A percentile compares a stretch with the other conserved stretches of the same genome.
Conservation (phyloP, 2,888 invertebrate species). For the Deilephila porcellus region DNA sequence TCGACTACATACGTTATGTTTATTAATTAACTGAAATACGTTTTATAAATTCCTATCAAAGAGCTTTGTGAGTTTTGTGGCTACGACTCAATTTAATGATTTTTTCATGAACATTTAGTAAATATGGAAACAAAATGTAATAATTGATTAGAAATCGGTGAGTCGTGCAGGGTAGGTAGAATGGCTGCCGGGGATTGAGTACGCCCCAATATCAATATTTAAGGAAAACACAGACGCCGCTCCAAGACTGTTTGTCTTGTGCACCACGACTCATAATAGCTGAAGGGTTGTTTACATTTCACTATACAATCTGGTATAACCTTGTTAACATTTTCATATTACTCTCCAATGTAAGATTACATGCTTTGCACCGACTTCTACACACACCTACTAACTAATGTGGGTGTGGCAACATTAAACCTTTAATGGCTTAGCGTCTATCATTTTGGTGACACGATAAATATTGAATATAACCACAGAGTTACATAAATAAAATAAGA, state of each 20-base stretch:
- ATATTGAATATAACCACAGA: neutral
- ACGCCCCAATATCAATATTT: conserved; percentile 72
- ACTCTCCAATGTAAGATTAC: neutral
- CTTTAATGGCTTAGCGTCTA: neutral
- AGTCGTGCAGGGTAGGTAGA: conserved; percentile 36
- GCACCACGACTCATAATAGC: conserved; percentile 73
- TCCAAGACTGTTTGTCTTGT: conserved; percentile 71
- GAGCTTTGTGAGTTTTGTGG: too few relatives aligned
- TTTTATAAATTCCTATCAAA: too few relatives aligned
- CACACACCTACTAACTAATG: neutral
- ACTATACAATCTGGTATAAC: conserved; percentile 71
- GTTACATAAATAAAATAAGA: neutral
- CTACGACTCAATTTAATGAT: neutral
- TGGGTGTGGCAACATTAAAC: neutral
- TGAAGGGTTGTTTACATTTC: conserved; percentile 72
- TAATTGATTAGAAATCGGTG: conserved; percentile 45
- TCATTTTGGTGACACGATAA: conserved; percentile 32
- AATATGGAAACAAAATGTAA: conserved; percentile 40
- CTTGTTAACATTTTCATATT: conserved; percentile 65
- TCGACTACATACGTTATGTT: too few relatives aligned
- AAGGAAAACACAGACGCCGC: conserved; percentile 62
- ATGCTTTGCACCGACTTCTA: neutral
- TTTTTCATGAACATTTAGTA: neutral
- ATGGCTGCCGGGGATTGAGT: conserved; percentile 35
- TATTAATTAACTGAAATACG: too few relatives aligned